These are phyloP conservation scores for Eriosoma lanigerum DNA, from an alignment of 1,140 invertebrate genomes.

Conservation along the genomic window DNA sequence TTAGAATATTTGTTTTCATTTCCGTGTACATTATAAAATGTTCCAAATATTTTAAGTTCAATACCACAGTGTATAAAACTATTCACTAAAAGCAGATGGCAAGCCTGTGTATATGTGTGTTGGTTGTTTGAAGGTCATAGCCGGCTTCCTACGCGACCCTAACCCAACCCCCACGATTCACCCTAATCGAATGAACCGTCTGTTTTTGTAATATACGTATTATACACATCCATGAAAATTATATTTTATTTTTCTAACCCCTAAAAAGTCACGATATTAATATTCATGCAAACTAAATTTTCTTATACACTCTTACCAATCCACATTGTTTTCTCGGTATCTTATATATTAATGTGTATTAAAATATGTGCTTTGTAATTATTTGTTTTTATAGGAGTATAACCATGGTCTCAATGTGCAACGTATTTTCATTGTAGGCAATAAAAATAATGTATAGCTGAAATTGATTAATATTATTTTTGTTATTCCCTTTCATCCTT, in stretches of 20 bases:
- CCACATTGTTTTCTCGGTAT: not conserved
- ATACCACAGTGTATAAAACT: constrained; percentile 31
- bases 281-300: constrained; percentile 15
- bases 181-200: constrained; percentile 45
- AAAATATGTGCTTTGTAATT: too few species aligned
- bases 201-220: constrained; percentile 38
- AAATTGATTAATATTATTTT: constrained; percentile 33
- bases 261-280: constrained; percentile 29
- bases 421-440: too few species aligned
- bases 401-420: too few species aligned
- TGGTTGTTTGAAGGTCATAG: constrained; percentile 49
- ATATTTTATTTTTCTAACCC: not conserved
- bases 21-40: too few species aligned
- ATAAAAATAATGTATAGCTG: not conserved
- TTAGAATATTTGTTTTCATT: too few species aligned
- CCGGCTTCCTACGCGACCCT: constrained; percentile 48
- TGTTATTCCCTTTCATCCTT: not conserved
- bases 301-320: not conserved
- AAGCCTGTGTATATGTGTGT: constrained; percentile 44
- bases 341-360: too few species aligned
- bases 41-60: not conserved
- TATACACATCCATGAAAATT: not conserved
- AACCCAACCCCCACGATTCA: constrained; percentile 43
- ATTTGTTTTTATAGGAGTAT: too few species aligned
- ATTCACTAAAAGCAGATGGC: constrained; percentile 37